These are phyloP conservation scores for Trichacis sp. DNA, from an alignment of 2,888 invertebrate species.

Conservation along the genomic window DNA sequence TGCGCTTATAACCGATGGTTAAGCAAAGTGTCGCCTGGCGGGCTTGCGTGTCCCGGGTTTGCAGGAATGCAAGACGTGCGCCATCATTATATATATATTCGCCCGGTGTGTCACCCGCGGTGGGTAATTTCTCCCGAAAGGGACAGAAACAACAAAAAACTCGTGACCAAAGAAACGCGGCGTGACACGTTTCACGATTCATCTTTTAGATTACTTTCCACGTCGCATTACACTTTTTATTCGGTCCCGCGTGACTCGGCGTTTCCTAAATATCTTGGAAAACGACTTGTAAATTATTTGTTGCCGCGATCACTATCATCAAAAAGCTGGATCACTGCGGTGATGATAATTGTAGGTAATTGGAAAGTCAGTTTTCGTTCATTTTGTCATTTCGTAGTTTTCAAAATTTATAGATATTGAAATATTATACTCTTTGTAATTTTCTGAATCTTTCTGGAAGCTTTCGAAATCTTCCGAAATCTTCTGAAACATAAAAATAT, in stretches of 20 bases:
- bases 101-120: conserved; percentile 63
- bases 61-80: conserved; percentile 58
- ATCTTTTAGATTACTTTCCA: conserved; percentile 11
- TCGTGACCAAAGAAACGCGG: conserved; percentile 7
- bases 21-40: conserved; percentile 67
- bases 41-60: conserved; percentile 68
- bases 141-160: conserved; percentile 37
- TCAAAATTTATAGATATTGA: no score
- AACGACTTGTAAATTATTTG: no score
- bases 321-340: no score
- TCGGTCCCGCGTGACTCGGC: background rate
- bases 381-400: no score
- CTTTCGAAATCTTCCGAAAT: no score
- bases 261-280: no score
- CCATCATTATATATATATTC: conserved; percentile 55
- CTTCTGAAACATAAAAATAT: no score
- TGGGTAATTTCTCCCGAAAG: conserved; percentile 62
- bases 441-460: no score
- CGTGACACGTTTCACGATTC: conserved; percentile 13
- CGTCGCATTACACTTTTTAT: conserved; percentile 9
- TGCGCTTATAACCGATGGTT: conserved; percentile 64
- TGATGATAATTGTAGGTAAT: no score
- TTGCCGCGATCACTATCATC: no score
- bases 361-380: no score
- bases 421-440: no score